Percentiles rank a stretch among this genome's conserved stretches.
Evolutionary conservation across 1,140 invertebrate species (phyloP).

Genomic region (Melipona quadrifasciata): DNA sequence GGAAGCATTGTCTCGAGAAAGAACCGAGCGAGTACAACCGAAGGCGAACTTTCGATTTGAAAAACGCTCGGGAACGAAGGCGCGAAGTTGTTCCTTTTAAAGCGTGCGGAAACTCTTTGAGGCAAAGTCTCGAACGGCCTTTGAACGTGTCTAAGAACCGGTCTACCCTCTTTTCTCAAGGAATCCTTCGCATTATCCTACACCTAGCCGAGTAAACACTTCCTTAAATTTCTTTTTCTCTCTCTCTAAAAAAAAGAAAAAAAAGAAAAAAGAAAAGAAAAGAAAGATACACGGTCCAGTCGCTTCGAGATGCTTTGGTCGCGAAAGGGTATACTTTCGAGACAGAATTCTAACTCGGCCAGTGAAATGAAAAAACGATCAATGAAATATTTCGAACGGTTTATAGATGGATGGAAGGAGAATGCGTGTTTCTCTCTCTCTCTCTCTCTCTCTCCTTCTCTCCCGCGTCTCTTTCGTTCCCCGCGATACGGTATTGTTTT

Average conservation of each 20-base stretch:
- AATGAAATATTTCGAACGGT: slow-evolving; percentile 1
- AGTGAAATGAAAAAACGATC: not conserved
- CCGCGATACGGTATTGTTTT: not conserved
- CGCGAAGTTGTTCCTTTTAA: slow-evolving; percentile 1
- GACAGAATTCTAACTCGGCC: not conserved
- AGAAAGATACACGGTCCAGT: not conserved
- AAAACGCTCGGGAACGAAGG: not conserved
- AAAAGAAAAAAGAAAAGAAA: no score
- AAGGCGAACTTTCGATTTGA: not conserved
- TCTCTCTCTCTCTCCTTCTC: not conserved
- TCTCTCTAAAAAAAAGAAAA: no score
- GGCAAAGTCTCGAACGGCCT: not conserved
- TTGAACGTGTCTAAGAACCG: not conserved
- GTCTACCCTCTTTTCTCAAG: not conserved
- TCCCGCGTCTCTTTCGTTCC: no score
- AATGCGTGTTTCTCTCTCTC: not conserved
- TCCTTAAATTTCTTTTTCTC: slow-evolving; percentile 19
- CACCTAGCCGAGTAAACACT: slow-evolving; percentile 17
- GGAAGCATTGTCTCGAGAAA: not conserved
- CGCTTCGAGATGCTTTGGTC: slow-evolving; percentile 21
- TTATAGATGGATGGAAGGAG: no score
- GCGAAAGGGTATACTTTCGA: not conserved
- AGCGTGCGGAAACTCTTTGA: not conserved
- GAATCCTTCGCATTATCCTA: slow-evolving; percentile 13
- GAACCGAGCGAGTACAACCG: not conserved